phyloP scores from a whole-genome alignment of 64 coral and sea anemone genomes.

The Hydrozoanthus tunicans region DNA sequence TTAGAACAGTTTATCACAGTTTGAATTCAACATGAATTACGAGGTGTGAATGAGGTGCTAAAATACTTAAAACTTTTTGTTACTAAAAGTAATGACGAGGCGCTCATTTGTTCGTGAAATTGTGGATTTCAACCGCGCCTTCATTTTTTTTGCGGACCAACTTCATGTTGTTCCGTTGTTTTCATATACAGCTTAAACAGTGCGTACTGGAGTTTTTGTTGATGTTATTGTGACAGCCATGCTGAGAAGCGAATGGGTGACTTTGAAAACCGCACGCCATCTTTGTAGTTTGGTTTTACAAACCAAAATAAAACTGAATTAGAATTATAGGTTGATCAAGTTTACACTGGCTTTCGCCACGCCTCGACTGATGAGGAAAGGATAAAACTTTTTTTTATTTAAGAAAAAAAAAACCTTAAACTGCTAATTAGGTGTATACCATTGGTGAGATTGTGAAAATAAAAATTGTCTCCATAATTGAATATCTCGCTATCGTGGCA shows the following conservation, averaged over 20 bases:
- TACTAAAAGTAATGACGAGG: constrained; percentile 21
- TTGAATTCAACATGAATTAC: constrained; percentile 54
- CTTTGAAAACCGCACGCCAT: constrained; percentile 39
- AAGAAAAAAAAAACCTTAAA: constrained; percentile 14
- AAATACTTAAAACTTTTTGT: constrained; percentile 13
- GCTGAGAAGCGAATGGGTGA: constrained; percentile 41
- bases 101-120: background rate
- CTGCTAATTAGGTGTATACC: constrained; percentile 1
- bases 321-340: constrained; percentile 34
- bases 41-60: constrained; percentile 45
- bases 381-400: constrained; percentile 20
- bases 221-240: constrained; percentile 28
- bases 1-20: constrained; percentile 57
- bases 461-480: background rate
- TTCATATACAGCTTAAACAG: background rate
- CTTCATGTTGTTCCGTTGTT: background rate
- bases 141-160: background rate
- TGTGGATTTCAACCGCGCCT: constrained; percentile 28
- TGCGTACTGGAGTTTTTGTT: constrained; percentile 14
- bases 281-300: constrained; percentile 14
- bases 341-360: constrained; percentile 37
- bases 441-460: background rate
- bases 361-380: constrained; percentile 19
- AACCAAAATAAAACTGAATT: constrained; percentile 9
- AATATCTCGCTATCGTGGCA: background rate